Evolutionary conservation across 2,888 invertebrate species (phyloP).

Genomic region (Dyspetes luteomarginatus): DNA sequence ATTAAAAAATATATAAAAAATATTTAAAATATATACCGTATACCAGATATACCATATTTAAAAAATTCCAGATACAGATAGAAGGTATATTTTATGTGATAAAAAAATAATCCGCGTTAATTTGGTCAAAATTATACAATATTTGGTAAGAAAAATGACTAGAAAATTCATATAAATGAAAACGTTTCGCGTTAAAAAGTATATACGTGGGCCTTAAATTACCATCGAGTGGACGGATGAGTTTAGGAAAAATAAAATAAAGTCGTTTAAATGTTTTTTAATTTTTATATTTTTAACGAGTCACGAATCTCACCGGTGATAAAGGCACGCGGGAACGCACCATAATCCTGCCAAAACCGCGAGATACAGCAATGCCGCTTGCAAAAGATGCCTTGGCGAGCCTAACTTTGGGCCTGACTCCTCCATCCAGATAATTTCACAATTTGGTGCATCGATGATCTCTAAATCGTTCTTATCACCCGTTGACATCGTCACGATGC

Average conservation of each 20-base stretch:
- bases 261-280: not conserved
- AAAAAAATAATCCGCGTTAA: too few species aligned
- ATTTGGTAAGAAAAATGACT: too few species aligned
- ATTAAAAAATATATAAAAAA: too few species aligned
- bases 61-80: too few species aligned
- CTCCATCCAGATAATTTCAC: constrained; percentile 73
- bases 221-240: too few species aligned
- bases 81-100: too few species aligned
- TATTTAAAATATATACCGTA: too few species aligned
- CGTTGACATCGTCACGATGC: constrained; percentile 53
- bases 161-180: too few species aligned
- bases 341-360: constrained; percentile 75
- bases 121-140: too few species aligned
- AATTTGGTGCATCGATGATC: constrained; percentile 63
- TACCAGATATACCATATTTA: too few species aligned
- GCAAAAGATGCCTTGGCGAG: constrained; percentile 74
- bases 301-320: constrained; percentile 76
- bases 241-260: not conserved
- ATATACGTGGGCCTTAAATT: too few species aligned
- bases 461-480: constrained; percentile 26
- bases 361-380: constrained; percentile 76
- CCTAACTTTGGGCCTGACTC: constrained; percentile 68
- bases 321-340: constrained; percentile 76
- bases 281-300: not conserved
- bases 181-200: too few species aligned